Evolutionary conservation across 2,888 invertebrate species (phyloP).

Genomic region (Ypsolopha sequella): DNA sequence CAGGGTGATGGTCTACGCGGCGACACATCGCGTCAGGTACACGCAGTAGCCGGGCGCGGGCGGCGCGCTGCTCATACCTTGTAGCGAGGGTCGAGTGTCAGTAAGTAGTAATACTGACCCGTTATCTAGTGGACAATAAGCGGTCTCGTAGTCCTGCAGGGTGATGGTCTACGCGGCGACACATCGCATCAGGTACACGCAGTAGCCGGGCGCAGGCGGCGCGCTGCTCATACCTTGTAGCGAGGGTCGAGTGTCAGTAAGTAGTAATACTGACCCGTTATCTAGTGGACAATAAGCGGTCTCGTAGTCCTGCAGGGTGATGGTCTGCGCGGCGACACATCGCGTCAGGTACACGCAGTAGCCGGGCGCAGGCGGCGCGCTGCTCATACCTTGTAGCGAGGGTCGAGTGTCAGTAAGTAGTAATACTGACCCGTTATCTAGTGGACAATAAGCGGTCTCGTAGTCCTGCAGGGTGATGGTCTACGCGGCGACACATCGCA

Average conservation of each 20-base stretch:
- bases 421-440: slow-evolving; percentile 32
- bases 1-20: slow-evolving; percentile 27
- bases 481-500: slow-evolving; percentile 35
- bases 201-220: slow-evolving; percentile 34
- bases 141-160: slow-evolving; percentile 25
- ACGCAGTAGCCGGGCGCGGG: slow-evolving; percentile 41
- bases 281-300: slow-evolving; percentile 36
- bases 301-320: slow-evolving; percentile 30
- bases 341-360: slow-evolving; percentile 49
- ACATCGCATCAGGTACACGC: slow-evolving; percentile 51
- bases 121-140: slow-evolving; percentile 37
- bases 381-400: slow-evolving; percentile 16
- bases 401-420: too few relatives aligned
- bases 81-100: too few relatives aligned
- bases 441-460: slow-evolving; percentile 32
- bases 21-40: slow-evolving; percentile 42
- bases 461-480: slow-evolving; percentile 30
- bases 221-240: slow-evolving; percentile 18
- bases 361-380: slow-evolving; percentile 26
- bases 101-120: slow-evolving; percentile 34
- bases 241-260: too few relatives aligned
- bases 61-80: slow-evolving; percentile 18
- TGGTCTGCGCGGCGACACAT: slow-evolving; percentile 29
- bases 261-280: slow-evolving; percentile 30
- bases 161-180: slow-evolving; percentile 28